These are phyloP conservation scores for Synergus laeviventris DNA, from an alignment of 2,888 invertebrate genomes.

Conservation along the genomic window DNA sequence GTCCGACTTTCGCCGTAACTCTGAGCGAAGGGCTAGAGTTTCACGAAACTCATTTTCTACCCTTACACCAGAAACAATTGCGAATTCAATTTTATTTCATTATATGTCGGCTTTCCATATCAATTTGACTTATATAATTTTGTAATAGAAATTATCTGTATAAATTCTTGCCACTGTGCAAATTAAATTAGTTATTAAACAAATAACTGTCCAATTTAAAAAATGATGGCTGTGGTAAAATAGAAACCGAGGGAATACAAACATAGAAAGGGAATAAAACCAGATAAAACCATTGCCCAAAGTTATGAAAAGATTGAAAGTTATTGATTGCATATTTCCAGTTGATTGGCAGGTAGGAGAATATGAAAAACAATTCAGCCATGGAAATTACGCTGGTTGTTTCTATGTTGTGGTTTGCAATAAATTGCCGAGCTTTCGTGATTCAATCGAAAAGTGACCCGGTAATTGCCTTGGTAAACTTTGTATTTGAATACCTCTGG, in stretches of 20 bases:
- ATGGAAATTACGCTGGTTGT: slow-evolving; percentile 16
- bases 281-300: background rate
- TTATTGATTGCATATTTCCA: slow-evolving; percentile 28
- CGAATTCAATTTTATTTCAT: background rate
- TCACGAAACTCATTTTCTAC: background rate
- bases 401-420: slow-evolving; percentile 8
- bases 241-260: background rate
- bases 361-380: slow-evolving; percentile 18
- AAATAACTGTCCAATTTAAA: background rate
- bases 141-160: too few relatives aligned
- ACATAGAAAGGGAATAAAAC: background rate
- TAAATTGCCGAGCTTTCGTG: background rate
- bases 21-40: background rate
- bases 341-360: slow-evolving; percentile 11
- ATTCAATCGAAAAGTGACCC: background rate
- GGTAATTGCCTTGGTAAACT: background rate
- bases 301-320: slow-evolving; percentile 16
- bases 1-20: slow-evolving; percentile 57
- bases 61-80: background rate
- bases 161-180: too few relatives aligned
- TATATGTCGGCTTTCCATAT: too few relatives aligned
- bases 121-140: too few relatives aligned
- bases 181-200: too few relatives aligned
- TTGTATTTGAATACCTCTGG: background rate
- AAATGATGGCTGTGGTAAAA: background rate